These are phyloP conservation scores for Callipepla squamata DNA, from an alignment of 2,113 vertebrate genomes.

Conservation along the genomic window DNA sequence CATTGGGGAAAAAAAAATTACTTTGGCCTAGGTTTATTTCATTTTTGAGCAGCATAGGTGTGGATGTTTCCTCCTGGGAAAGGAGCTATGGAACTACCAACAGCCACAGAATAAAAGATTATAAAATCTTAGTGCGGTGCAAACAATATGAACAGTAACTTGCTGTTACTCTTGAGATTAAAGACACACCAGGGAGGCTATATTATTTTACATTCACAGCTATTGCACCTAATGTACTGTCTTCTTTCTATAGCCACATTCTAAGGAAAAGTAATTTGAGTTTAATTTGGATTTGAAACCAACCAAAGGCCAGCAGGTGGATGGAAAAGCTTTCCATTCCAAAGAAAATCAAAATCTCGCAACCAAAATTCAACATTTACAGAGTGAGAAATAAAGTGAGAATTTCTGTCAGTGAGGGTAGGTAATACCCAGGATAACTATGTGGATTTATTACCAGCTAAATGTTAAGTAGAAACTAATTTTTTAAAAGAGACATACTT, in stretches of 20 bases:
- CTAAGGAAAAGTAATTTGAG: not conserved
- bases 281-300: not conserved
- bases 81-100: not conserved
- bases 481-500: not conserved
- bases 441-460: not conserved
- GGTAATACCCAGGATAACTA: not conserved
- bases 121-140: not conserved
- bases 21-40: not conserved
- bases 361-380: not conserved
- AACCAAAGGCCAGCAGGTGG: not conserved
- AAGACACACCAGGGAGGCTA: not conserved
- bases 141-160: not conserved
- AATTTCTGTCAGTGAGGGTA: not conserved
- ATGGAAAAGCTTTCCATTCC: not conserved
- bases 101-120: not conserved
- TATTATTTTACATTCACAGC: not conserved
- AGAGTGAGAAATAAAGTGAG: not conserved
- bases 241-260: not conserved
- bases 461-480: not conserved
- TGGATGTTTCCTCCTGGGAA: not conserved
- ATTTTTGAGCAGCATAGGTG: not conserved
- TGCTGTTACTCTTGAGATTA: not conserved
- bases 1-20: not conserved
- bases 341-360: not conserved
- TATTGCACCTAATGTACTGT: not conserved